Evolutionary conservation across 2,888 invertebrate species (phyloP), one percentile per base, ranked within the genome.

Genomic region (Allophyes oxyacanthae): DNA sequence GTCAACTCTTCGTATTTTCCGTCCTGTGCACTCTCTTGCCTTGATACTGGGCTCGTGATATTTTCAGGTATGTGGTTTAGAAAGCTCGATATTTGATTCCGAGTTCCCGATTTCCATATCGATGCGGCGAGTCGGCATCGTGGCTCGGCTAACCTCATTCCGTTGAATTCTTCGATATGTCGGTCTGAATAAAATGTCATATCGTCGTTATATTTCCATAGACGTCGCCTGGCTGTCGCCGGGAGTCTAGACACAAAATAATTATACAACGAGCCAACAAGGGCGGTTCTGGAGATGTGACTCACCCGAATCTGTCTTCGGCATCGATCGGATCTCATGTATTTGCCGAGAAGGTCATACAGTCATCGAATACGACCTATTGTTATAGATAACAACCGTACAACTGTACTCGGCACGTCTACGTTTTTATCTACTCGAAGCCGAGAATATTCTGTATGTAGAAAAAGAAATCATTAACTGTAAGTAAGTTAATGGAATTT

Each of bases 171-270:
- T 67, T 59, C 57, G 37, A 61, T 65, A 62, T 69, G 52, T 67
- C 55, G 53, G 56, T 66, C 49, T 43, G 49, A 71, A 77, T 75
- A 76, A 80, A 85, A 85, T 83, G 77, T 77, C 74, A 78, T 79
- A 81, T 80, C 78, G 77, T 78, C 81, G 77, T 84, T 81, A 85
- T 84, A 87, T 83, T 87, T 82, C 83, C 84, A 87, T 83, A 85
- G 83, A 72, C 81, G 84, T 77, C 91, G 92, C 86, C 91, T 79
- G 81, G 68, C 82, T 82, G 92, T 82, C 92, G 92, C 92, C 92
- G 75, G 75, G 78, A 84, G 92, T 91, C 92, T 92, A 93, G 92
- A 92, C 92, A 86, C 84, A 88, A 86, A 86, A 90, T 88, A 88
- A 90, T 92, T 89, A 88, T 88, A 88, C 83, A 85, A 84, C 80